phyloP scores from a whole-genome alignment of 2,888 invertebrate genomes.

The Ceriagrion tenellum region DNA sequence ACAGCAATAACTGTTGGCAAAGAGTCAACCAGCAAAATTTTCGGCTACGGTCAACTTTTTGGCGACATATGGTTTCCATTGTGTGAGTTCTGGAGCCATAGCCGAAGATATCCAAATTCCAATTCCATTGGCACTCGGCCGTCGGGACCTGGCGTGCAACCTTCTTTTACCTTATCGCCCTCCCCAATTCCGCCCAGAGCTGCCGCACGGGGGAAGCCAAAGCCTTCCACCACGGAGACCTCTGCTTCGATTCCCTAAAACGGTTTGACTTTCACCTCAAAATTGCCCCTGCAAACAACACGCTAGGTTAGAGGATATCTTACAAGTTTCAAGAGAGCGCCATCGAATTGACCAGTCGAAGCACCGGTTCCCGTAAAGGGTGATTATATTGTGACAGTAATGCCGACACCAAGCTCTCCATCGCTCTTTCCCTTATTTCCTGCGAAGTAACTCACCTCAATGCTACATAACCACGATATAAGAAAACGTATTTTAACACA shows the following conservation, averaged over 20 bases:
- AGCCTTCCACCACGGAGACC: neutral
- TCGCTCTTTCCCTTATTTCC: neutral
- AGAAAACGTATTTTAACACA: no score
- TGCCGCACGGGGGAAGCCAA: neutral
- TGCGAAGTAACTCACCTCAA: neutral
- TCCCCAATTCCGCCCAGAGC: neutral
- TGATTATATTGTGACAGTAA: neutral
- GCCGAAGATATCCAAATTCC: neutral
- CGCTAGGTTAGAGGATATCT: neutral
- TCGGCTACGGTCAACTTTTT: neutral
- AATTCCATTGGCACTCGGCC: neutral
- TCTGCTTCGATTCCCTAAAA: neutral
- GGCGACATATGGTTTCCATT: neutral
- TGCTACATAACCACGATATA: no score
- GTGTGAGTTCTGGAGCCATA: neutral
- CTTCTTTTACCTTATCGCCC: neutral
- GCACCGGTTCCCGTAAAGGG: neutral
- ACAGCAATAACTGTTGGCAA: neutral
- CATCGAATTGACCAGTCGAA: neutral
- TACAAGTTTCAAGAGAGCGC: neutral
- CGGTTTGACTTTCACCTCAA: neutral
- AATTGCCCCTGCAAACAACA: neutral
- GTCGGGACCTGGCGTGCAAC: neutral
- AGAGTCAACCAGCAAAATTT: neutral
- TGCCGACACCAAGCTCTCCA: neutral